Evolutionary conservation across 2,113 vertebrate species (phyloP).

Genomic region (Haliaeetus leucogaster): DNA sequence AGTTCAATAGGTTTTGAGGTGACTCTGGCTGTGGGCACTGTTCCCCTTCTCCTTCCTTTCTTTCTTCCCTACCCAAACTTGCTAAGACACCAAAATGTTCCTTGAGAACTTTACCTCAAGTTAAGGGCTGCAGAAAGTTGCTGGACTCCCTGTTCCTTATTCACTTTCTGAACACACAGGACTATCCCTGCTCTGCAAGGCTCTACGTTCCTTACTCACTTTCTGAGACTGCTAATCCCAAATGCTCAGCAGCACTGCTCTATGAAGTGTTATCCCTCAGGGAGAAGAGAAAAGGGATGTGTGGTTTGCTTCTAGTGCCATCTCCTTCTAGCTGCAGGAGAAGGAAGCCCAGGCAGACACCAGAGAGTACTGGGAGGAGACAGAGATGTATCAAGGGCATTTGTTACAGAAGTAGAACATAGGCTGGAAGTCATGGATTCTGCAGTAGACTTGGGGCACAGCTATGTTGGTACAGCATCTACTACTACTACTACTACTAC

Average conservation of each 20-base stretch:
- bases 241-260: neutral
- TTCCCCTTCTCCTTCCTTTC: neutral
- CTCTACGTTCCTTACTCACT: neutral
- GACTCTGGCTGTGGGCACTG: fast-evolving
- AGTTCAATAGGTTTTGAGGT: neutral
- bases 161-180: neutral
- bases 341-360: neutral
- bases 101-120: neutral
- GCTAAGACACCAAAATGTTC: neutral
- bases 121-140: neutral
- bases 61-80: neutral
- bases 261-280: neutral
- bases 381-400: neutral
- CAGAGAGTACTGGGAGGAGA: neutral
- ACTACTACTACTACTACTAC: fast-evolving
- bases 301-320: neutral
- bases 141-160: neutral
- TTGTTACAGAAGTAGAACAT: neutral
- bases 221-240: neutral
- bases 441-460: neutral
- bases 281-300: neutral
- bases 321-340: neutral
- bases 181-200: neutral
- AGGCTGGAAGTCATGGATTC: neutral
- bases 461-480: neutral